phyloP scores from a whole-genome alignment of 2,797 vertebrate species.

The Hoplostethus mediterraneus region DNA sequence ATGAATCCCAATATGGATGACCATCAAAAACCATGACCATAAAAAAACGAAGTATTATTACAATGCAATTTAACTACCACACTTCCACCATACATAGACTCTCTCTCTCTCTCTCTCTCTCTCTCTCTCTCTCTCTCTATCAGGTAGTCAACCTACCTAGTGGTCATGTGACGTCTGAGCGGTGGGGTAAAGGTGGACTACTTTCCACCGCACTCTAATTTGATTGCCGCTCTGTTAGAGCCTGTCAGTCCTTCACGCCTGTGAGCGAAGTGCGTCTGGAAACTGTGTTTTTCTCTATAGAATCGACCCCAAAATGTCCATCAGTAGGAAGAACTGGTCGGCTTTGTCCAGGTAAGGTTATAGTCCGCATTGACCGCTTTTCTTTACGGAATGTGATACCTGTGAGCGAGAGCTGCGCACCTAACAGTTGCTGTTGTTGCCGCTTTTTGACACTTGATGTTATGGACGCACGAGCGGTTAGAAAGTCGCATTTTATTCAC shows the following conservation, averaged over 20 bases:
- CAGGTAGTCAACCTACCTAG: conserved; percentile 62
- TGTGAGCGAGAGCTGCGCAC: not conserved
- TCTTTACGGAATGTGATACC: conserved; percentile 1
- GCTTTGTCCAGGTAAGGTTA: conserved; percentile 92
- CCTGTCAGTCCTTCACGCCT: conserved; percentile 14
- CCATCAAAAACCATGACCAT: no score
- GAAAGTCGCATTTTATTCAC: not conserved
- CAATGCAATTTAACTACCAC: not conserved
- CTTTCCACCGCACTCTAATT: conserved; percentile 59
- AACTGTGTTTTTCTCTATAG: not conserved
- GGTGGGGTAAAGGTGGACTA: conserved; percentile 88
- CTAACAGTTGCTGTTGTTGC: not conserved
- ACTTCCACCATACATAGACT: conserved; percentile 59
- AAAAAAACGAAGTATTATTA: no score
- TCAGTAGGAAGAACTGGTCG: conserved; percentile 91
- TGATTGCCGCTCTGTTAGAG: conserved; percentile 40
- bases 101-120: conserved; percentile 18
- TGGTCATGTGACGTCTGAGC: conserved; percentile 86
- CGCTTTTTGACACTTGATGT: not conserved
- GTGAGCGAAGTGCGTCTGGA: conserved; percentile 18
- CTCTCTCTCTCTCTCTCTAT: conserved; percentile 17
- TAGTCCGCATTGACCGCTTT: not conserved
- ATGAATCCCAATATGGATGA: no score
- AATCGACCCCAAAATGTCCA: conserved; percentile 82
- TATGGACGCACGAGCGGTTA: not conserved